A percentile compares a stretch with the other conserved stretches of the same genome.
Conservation (phyloP, 2,113 vertebrate species). For the Calonectris borealis region DNA sequence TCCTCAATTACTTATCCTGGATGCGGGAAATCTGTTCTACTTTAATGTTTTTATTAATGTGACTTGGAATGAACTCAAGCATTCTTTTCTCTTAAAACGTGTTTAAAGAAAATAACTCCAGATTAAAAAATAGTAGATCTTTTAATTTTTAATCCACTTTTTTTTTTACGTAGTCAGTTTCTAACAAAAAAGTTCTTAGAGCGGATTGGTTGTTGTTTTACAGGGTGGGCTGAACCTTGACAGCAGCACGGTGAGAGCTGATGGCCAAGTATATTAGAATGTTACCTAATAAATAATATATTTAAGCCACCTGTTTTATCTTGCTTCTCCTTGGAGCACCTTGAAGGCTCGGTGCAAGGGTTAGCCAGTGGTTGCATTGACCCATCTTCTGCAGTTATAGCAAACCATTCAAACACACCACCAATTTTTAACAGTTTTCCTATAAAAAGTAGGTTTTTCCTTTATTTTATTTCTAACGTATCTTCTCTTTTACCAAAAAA, state of each 20-base stretch:
- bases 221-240: background rate
- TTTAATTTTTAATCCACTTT: slow-evolving; percentile 32
- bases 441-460: background rate
- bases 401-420: background rate
- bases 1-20: slow-evolving; percentile 53
- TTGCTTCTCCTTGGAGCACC: background rate
- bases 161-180: background rate
- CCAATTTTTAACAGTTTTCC: background rate
- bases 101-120: background rate
- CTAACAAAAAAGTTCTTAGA: background rate
- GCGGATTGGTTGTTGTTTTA: background rate
- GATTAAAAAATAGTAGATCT: slow-evolving; percentile 27
- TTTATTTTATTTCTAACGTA: background rate
- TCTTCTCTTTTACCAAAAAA: background rate
- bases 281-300: background rate
- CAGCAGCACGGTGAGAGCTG: background rate
- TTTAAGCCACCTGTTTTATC: background rate
- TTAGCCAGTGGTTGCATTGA: background rate
- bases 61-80: slow-evolving; percentile 23
- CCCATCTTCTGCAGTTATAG: background rate
- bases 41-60: slow-evolving; percentile 58
- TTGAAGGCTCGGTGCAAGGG: background rate
- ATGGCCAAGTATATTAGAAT: background rate
- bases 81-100: background rate
- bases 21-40: slow-evolving; percentile 44